A percentile compares a stretch with the other conserved stretches of the same genome.
These are phyloP conservation scores for Echinometra lucunter DNA, from an alignment of 53 echinoderm and acorn worm genomes.

Conservation along the genomic window DNA sequence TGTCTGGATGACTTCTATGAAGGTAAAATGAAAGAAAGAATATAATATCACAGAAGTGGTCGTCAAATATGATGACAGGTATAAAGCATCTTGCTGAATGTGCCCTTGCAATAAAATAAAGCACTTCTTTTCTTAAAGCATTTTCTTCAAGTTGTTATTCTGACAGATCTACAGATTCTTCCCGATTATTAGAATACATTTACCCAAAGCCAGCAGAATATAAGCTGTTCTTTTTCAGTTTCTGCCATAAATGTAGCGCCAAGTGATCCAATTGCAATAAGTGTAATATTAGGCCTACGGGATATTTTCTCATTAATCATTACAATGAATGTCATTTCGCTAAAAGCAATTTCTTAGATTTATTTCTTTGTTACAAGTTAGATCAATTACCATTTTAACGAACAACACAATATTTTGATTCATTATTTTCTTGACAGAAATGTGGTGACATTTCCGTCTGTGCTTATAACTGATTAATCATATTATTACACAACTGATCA, in stretches of 20 bases:
- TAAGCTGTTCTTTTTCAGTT: not conserved
- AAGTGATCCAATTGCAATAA: too few relatives aligned
- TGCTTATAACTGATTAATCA: not conserved
- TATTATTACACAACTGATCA: not conserved
- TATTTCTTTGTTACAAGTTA: not conserved
- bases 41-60: not conserved
- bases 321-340: not conserved
- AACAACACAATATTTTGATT: not conserved
- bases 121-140: too few relatives aligned
- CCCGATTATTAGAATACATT: too few relatives aligned
- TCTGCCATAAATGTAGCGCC: not conserved
- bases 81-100: too few relatives aligned
- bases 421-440: not conserved
- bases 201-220: too few relatives aligned
- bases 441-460: not conserved
- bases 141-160: too few relatives aligned
- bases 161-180: too few relatives aligned
- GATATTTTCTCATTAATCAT: not conserved
- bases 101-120: too few relatives aligned
- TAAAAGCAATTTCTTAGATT: not conserved
- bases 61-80: too few relatives aligned
- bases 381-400: not conserved
- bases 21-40: not conserved
- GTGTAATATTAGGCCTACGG: too few relatives aligned
- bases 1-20: not conserved